Conservation (phyloP, 2,113 vertebrate genomes). For the Phrynosoma blainvillii region DNA sequence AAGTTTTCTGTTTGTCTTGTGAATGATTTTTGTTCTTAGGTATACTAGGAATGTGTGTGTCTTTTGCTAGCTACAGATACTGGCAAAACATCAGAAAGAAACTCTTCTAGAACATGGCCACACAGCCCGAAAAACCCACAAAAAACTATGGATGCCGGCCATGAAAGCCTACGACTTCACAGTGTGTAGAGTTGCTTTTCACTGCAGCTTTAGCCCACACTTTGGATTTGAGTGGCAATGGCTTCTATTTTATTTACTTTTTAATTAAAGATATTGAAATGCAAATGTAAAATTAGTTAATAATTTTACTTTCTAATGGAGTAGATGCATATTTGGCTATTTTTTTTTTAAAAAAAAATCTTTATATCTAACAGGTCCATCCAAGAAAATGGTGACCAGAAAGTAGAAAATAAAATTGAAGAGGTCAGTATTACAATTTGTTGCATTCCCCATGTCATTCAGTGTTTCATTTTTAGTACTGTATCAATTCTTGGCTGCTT, state of each 20-base stretch:
- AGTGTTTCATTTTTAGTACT: not conserved
- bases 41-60: no score
- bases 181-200: not conserved
- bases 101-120: no score
- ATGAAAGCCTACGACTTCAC: no score
- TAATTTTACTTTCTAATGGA: not conserved
- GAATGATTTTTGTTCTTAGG: not conserved
- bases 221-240: not conserved
- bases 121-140: no score
- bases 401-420: slow-evolving; percentile 92
- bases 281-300: not conserved
- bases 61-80: no score
- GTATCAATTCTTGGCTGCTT: not conserved
- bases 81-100: no score
- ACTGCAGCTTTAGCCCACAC: not conserved
- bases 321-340: slow-evolving; percentile 18
- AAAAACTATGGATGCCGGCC: no score
- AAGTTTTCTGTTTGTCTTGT: not conserved
- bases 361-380: slow-evolving; percentile 78
- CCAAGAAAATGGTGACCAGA: slow-evolving; percentile 90
- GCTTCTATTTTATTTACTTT: no score
- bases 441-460: not conserved
- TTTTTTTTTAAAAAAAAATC: slow-evolving; percentile 18
- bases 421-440: slow-evolving; percentile 81
- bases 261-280: not conserved